Evolutionary conservation across 2,113 vertebrate species (phyloP).

Genomic region (Buteo buteo): DNA sequence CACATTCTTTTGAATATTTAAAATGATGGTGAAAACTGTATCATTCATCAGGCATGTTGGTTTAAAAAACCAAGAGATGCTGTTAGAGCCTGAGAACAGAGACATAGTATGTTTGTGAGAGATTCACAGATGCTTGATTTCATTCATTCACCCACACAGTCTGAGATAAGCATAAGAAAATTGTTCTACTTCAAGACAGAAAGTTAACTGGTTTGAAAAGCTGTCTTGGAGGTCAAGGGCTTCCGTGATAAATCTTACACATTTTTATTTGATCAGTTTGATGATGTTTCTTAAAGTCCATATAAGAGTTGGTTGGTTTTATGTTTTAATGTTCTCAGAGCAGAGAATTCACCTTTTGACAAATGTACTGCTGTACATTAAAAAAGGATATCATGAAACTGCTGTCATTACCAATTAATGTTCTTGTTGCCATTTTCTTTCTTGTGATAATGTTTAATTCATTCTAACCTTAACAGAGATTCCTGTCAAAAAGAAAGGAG

Average conservation of each 20-base stretch:
- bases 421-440: neutral
- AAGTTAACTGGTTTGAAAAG: constrained; percentile 23
- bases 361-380: neutral
- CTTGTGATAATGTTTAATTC: constrained; percentile 31
- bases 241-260: neutral
- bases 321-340: neutral
- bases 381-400: neutral
- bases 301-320: neutral
- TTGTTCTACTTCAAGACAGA: neutral
- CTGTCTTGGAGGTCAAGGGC: constrained; percentile 15
- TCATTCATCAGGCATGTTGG: constrained; percentile 10
- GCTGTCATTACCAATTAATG: constrained; percentile 1
- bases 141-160: constrained; percentile 29
- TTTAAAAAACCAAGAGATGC: neutral
- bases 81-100: constrained; percentile 14
- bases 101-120: neutral
- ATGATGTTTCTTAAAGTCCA: neutral
- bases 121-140: constrained; percentile 8
- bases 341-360: constrained; percentile 1
- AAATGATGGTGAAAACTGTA: neutral
- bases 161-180: constrained; percentile 14
- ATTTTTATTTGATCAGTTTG: constrained; percentile 9
- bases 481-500: neutral
- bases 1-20: constrained; percentile 34
- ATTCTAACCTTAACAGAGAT: neutral